phyloP scores from a whole-genome alignment of 1,140 invertebrate genomes.

The Trachymyrmex cornetzi region DNA sequence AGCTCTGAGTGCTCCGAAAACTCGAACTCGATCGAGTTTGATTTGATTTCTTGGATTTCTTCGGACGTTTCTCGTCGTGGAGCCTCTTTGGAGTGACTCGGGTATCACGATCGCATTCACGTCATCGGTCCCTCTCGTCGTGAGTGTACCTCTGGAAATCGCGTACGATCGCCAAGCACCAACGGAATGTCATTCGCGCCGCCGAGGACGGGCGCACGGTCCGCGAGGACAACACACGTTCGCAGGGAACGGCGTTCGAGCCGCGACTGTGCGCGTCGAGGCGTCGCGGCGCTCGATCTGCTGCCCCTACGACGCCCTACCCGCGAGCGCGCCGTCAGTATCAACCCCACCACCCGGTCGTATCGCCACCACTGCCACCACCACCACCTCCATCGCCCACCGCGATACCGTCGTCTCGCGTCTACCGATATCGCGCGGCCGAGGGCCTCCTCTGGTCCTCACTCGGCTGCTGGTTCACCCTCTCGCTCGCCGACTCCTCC shows the following conservation, averaged over 20 bases:
- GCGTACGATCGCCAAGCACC: not conserved
- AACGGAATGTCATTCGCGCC: constrained; percentile 53
- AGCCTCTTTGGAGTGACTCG: not conserved
- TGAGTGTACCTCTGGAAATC: not conserved
- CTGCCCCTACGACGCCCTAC: constrained; percentile 84
- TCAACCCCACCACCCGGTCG: constrained; percentile 72
- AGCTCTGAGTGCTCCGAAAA: constrained; percentile 3
- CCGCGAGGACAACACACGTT: constrained; percentile 77
- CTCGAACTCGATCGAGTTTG: constrained; percentile 11
- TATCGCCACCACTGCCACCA: constrained; percentile 69
- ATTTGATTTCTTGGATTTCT: no score
- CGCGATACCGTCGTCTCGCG: constrained; percentile 56
- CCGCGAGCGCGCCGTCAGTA: constrained; percentile 69
- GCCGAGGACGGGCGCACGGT: constrained; percentile 48
- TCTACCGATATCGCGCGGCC: constrained; percentile 47
- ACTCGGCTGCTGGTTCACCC: constrained; percentile 70
- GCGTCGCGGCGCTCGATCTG: constrained; percentile 85
- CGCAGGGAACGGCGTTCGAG: constrained; percentile 82
- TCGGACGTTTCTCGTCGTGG: not conserved
- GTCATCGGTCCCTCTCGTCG: not conserved
- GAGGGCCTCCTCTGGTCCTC: constrained; percentile 69
- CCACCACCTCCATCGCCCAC: constrained; percentile 62
- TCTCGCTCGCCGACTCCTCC: constrained; percentile 65
- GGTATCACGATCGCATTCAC: constrained; percentile 12
- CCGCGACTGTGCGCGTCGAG: constrained; percentile 84